phyloP scores from a whole-genome alignment of 1,140 invertebrate species.

The Schlechtendalia chinensis region DNA sequence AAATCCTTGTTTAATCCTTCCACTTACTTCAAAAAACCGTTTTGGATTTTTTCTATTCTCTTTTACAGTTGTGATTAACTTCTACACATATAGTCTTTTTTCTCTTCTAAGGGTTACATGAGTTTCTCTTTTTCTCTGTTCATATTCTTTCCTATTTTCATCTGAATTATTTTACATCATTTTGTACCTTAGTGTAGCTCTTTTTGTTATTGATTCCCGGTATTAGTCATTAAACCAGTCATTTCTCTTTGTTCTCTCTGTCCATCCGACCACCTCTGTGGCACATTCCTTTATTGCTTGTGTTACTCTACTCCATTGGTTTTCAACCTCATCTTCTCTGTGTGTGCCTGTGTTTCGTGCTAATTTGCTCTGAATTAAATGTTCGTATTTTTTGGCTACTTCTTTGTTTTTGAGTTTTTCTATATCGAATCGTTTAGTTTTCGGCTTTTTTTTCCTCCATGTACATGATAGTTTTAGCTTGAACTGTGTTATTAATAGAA shows the following conservation, averaged over 20 bases:
- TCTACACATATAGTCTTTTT: neutral
- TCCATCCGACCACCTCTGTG: too few species aligned
- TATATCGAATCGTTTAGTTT: too few species aligned
- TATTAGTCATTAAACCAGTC: constrained; percentile 2
- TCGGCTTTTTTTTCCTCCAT: too few species aligned
- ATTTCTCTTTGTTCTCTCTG: neutral
- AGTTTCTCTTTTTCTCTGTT: too few species aligned
- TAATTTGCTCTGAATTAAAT: constrained; percentile 15
- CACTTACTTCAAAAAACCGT: neutral
- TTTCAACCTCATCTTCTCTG: neutral
- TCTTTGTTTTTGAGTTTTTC: too few species aligned
- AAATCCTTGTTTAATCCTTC: constrained; percentile 5
- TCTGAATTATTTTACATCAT: too few species aligned
- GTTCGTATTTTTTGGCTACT: too few species aligned
- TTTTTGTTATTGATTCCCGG: neutral
- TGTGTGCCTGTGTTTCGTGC: constrained; percentile 5
- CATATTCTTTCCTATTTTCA: too few species aligned
- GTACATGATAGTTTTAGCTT: too few species aligned
- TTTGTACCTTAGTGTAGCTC: too few species aligned
- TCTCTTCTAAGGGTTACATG: too few species aligned
- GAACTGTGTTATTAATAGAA: too few species aligned
- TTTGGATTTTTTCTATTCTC: constrained; percentile 11
- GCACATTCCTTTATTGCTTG: constrained; percentile 10
- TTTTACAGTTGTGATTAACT: neutral
- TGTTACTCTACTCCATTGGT: constrained; percentile 22